These are phyloP conservation scores for Mythimna albipuncta DNA, from an alignment of 2,888 invertebrate genomes.

Conservation along the genomic window DNA sequence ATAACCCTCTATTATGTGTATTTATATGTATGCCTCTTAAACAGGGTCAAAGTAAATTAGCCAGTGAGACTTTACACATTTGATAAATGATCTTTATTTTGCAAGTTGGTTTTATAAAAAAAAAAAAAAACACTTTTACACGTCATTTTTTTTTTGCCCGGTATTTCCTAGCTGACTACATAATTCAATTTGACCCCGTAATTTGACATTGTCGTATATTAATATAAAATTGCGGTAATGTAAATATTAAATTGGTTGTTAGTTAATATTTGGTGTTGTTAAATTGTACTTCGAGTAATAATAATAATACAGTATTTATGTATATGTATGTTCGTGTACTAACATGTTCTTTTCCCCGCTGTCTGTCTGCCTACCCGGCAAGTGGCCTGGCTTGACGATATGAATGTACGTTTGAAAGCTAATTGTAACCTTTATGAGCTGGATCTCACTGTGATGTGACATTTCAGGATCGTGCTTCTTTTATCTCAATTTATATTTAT, in stretches of 20 bases:
- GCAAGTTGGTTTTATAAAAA: too few relatives aligned
- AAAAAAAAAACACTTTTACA: too few relatives aligned
- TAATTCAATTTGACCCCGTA: background rate
- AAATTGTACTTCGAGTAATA: background rate
- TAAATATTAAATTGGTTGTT: conserved; percentile 18
- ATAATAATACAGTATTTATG: conserved; percentile 15
- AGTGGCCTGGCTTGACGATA: conserved; percentile 45
- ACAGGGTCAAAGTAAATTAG: background rate
- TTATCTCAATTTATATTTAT: background rate
- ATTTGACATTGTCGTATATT: background rate
- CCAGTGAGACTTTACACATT: background rate
- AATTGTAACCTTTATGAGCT: background rate
- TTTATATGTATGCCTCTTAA: background rate
- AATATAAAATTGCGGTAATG: background rate
- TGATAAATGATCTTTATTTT: too few relatives aligned
- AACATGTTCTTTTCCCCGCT: conserved; percentile 36
- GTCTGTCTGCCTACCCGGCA: conserved; percentile 48
- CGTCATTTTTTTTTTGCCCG: too few relatives aligned
- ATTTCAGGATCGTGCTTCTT: background rate
- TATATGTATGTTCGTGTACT: conserved; percentile 30
- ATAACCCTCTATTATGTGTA: background rate
- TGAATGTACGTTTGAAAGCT: conserved; percentile 52
- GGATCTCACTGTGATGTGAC: conserved; percentile 18
- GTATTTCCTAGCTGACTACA: too few relatives aligned
- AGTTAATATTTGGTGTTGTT: background rate